Base-by-base conservation (phyloP, 1,140 invertebrate genomes). In the Anastrepha obliqua region DNA sequence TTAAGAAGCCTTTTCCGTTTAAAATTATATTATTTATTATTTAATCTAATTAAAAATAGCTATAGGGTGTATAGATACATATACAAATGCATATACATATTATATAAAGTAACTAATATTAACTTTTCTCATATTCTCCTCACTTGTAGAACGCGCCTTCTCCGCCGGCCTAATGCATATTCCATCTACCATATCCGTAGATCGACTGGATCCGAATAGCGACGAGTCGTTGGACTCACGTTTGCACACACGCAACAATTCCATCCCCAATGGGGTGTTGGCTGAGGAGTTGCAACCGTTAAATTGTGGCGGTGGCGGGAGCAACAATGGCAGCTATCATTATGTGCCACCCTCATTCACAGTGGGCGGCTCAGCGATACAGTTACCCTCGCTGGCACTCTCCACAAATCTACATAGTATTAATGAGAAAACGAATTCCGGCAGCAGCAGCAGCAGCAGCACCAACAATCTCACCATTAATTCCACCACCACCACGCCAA, bases 381-480 rank as follows among this genome's bases (percentile, higher is more conserved):
- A 65, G 51, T 47, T 87, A 58, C 86, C 86, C 39, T 85, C 88
- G 51, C 58, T 81, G 39, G 60, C 85, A 55, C 74, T 81, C 74
- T 88, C 91, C 20, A 92, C 91, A 87, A 92, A 92, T 90, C 90
- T 92, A 89, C 89, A 92, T 91, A 93, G 92, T 93, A 93, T 93
- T 93, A 93, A 92, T 90, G 92, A 93, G 89, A 91, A 91, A 90
- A 92, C 91, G 88, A 92, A 91, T 88, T 92, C 91, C 88, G 91
- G 91, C 88, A 91, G 91, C 90, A 91, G 90, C 86, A 91, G 89
- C 88, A 92, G 90, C 81, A 81, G 64, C 62, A 91, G 89, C 90
- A 90, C 89, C 85, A 91, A 90, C 88, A 92, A 91, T 81, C 90
- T 89, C 88, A 89, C 89, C n/a, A 90, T 89, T 87, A 89, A 87